A percentile compares a stretch with the other conserved stretches of the same genome.
phyloP scores from a whole-genome alignment of 2,888 invertebrate species.

The Eucriotettix oculatus region DNA sequence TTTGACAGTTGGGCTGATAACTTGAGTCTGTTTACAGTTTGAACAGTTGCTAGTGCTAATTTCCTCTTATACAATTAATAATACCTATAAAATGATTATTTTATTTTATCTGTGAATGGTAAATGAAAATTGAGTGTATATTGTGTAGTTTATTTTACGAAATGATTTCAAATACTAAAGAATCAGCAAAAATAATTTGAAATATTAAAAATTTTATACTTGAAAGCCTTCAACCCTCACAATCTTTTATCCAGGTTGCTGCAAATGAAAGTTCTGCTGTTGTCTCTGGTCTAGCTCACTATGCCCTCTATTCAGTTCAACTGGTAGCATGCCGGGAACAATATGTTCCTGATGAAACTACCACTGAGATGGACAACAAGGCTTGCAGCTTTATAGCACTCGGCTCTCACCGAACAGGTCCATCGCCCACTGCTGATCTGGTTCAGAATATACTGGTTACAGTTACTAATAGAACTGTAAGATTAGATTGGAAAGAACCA shows the following conservation, averaged over 20 bases:
- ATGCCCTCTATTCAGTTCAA: neutral
- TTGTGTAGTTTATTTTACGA: too few species aligned
- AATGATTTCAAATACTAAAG: neutral
- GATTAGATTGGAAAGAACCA: constrained; percentile 39
- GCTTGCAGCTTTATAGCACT: constrained; percentile 10
- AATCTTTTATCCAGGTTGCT: neutral
- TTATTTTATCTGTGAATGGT: too few species aligned
- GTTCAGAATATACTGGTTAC: neutral
- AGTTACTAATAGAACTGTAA: constrained; percentile 8
- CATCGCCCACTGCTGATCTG: neutral
- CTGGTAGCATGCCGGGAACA: neutral
- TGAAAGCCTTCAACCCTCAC: neutral
- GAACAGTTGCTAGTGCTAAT: too few species aligned
- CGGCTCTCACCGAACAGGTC: constrained; percentile 2
- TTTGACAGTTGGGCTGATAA: too few species aligned
- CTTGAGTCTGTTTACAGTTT: too few species aligned
- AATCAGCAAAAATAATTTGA: neutral
- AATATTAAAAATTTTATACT: neutral
- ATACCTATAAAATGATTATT: too few species aligned
- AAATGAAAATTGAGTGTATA: too few species aligned
- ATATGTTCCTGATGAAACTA: neutral
- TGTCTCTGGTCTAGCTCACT: neutral
- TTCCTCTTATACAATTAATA: too few species aligned
- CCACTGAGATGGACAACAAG: constrained; percentile 16
- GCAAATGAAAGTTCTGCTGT: neutral